A percentile compares a stretch with the other conserved stretches of the same genome.
Evolutionary conservation across 2,797 vertebrate species (phyloP).

Genomic region (Gymnothorax reevesii): DNA sequence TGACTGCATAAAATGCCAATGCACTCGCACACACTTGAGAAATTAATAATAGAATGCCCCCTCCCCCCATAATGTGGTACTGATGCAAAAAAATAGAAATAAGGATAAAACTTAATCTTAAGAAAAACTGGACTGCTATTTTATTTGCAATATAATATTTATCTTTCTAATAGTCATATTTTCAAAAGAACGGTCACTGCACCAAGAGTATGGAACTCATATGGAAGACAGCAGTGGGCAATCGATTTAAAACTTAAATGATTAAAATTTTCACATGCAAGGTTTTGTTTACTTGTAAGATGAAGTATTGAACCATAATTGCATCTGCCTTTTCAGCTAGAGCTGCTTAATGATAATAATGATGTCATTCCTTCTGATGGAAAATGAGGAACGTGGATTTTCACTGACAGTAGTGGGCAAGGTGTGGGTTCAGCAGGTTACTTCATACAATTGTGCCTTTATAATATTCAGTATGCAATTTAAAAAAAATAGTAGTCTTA

Average conservation of each 20-base stretch:
- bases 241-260: background rate
- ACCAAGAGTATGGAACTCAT: background rate
- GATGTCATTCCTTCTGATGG: background rate
- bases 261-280: background rate
- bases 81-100: background rate
- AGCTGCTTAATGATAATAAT: background rate
- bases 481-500: background rate
- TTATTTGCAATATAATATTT: background rate
- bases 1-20: background rate
- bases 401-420: background rate
- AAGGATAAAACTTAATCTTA: background rate
- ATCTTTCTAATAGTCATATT: background rate
- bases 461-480: background rate
- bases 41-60: background rate
- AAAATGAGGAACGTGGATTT: background rate
- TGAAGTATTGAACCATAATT: background rate
- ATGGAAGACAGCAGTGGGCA: background rate
- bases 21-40: background rate
- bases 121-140: background rate
- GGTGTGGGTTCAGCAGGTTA: background rate
- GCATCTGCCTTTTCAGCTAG: background rate
- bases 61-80: background rate
- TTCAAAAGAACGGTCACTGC: background rate
- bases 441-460: background rate
- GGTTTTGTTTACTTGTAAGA: background rate